Evolutionary conservation across 2,113 vertebrate genomes (phyloP), one percentile per base, ranked within the genome.

Genomic region (Notothenia rossii): DNA sequence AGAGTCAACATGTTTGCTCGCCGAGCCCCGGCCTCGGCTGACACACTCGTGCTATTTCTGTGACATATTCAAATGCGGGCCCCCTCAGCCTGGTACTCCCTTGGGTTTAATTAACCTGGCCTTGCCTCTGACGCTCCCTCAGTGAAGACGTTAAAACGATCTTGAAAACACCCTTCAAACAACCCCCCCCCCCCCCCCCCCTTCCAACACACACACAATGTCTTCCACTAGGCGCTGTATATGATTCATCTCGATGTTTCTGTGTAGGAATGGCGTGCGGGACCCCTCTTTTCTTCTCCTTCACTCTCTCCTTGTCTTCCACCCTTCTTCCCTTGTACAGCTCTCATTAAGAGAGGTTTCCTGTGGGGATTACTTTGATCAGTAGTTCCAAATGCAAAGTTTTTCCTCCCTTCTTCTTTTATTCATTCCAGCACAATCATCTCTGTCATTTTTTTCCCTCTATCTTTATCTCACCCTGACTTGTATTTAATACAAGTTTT

Each of bases 41-140:
- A 88, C 86, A 85, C 85, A 58, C 84, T 77, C 54, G 6, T 74
- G 75, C 87, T 91, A 82, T 93, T 92, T 92, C 90, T 92, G 92
- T 94, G 94, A 95, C 94, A 94, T 93, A 92, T 95, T 95, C 86
- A 94, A 92, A 94, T 92, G 79, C 8, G 40, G 61, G 61, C 83
- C 86, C 83, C 86, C 77, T 80, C 74, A 70, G 75, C 84, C 36
- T 76, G 74, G 53, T 76, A 17, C 78, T 93, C 94, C 89, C 94
- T 3, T 58, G 92, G 93, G 94, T 95, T 95, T 95, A 95, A 96
- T 95, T 96, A 96, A 94, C 93, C 92, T 94, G 94, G 92, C 90
- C 94, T 93, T 91, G 88, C 86, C 88, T 88, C 87, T 85, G 91
- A 90, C 85, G 61, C 91, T 87, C 90, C 90, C 91, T 82, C 90